Base-by-base conservation (phyloP, 1,140 invertebrate genomes). In the Carposina sasakii region DNA sequence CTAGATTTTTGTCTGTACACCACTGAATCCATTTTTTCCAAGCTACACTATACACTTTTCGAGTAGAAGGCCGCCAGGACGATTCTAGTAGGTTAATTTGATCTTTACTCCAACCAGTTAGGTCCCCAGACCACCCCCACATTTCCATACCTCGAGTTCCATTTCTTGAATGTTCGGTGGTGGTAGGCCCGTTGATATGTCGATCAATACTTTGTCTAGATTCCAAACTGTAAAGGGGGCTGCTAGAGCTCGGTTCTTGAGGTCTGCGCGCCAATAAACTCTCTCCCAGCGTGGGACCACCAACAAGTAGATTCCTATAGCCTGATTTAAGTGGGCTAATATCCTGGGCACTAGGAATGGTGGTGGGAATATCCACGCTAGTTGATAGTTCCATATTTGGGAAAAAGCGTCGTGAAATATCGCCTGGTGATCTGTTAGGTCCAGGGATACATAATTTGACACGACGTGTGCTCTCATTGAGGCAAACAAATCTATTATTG, bases 291-390 rank as follows among this genome's bases (percentile, higher is more conserved):
- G 6, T 12, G 64, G 58, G 31, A 41, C 61, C 19, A 63, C 43
- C 21, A 69, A 4, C 5, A 34, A 13, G 13, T n/a, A 34, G 4
- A 13, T 34, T 5, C 31, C 31, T 13, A 5, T 4, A 4, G 31
- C 9, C 31, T 13, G 31, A 15, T 34, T 34, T 6, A 34, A 13
- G 15, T 34, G 31, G 4, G 31, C 31, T 15, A 13, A 26, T 26
- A n/a, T n/a, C n/a, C n/a, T n/a, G n/a, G n/a, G n/a, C n/a, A 74
- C 56, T 3, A 72, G 53, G 22, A 43, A 53, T 8, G 67, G 68
- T 2, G 67, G 67, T 8, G 68, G 64, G 15, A 71, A 76, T 4
- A 66, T 36, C 65, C 66, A 73, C 1, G 47, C 66, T 19, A 74
- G 55, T 12, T 31, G 41, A 49, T 44, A 74, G 9, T 62, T 17